These are phyloP conservation scores for Taphrorychus bicolor DNA, from an alignment of 2,888 invertebrate genomes.

Conservation along the genomic window DNA sequence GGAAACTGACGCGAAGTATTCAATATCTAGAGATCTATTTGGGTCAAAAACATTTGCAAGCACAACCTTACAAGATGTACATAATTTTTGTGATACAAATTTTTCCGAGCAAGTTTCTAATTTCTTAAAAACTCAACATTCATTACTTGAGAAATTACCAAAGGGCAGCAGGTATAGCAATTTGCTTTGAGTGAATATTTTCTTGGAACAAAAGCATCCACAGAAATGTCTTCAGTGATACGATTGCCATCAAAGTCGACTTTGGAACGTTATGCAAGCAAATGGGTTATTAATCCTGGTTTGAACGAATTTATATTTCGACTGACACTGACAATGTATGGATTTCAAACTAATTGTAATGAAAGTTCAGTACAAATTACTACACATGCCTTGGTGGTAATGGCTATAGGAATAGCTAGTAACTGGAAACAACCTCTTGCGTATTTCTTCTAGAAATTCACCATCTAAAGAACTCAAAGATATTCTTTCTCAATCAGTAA, in stretches of 20 bases:
- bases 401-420: too few relatives aligned
- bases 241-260: too few relatives aligned
- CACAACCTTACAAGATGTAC: too few relatives aligned
- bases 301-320: conserved; percentile 35
- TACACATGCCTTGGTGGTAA: conserved; percentile 4
- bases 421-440: conserved; percentile 18
- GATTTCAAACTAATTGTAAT: conserved; percentile 9
- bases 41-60: too few relatives aligned
- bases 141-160: too few relatives aligned
- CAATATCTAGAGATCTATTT: too few relatives aligned
- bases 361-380: background rate
- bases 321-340: conserved; percentile 11
- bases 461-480: conserved; percentile 32
- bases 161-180: too few relatives aligned
- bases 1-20: too few relatives aligned
- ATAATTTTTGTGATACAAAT: too few relatives aligned
- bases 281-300: conserved; percentile 41
- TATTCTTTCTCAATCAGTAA: conserved; percentile 32
- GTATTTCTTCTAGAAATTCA: conserved; percentile 39
- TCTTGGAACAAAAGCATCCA: conserved; percentile 42
- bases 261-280: conserved; percentile 33
- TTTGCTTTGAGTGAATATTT: conserved; percentile 29
- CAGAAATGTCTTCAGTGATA: too few relatives aligned
- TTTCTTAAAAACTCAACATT: too few relatives aligned
- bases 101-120: too few relatives aligned